Conservation (phyloP, 2,888 invertebrate genomes). For the Apocheima hispidaria region DNA sequence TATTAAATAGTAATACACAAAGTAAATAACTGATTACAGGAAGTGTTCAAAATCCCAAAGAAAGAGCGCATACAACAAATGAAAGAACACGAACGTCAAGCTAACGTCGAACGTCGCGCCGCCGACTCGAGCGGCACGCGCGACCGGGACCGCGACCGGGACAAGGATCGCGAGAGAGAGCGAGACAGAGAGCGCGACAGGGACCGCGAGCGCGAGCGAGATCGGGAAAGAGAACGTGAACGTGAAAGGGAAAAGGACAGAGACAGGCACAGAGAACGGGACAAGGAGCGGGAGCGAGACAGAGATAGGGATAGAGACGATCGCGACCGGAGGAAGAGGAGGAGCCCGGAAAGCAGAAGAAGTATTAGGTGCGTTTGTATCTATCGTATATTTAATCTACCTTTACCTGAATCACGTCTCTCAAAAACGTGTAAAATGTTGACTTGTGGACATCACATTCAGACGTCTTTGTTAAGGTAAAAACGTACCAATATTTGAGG, state of each 20-base stretch:
- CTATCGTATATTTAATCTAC: background rate
- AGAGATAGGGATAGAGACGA: conserved; percentile 71
- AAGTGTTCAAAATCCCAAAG: conserved; percentile 95
- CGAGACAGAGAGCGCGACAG: conserved; percentile 63
- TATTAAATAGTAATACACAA: too few relatives aligned
- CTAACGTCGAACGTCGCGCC: conserved; percentile 87
- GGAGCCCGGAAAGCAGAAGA: conserved; percentile 78
- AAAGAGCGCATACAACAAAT: conserved; percentile 97
- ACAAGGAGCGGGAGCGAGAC: conserved; percentile 63
- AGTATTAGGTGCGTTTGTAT: conserved; percentile 69
- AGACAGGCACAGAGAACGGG: conserved; percentile 65
- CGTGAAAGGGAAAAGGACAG: conserved; percentile 66
- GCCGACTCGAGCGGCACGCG: conserved; percentile 79
- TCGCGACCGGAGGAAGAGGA: conserved; percentile 75
- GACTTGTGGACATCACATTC: too few relatives aligned
- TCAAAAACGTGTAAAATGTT: too few relatives aligned
- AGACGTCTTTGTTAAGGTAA: too few relatives aligned
- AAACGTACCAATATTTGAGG: too few relatives aligned
- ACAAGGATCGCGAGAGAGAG: conserved; percentile 59
- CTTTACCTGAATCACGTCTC: too few relatives aligned
- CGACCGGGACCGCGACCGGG: conserved; percentile 63
- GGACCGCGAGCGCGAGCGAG: conserved; percentile 59
- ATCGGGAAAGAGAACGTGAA: conserved; percentile 56
- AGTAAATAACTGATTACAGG: conserved; percentile 57
- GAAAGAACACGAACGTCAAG: conserved; percentile 97